These are phyloP conservation scores for Carassius auratus DNA, from an alignment of 2,113 vertebrate genomes.

Conservation along the genomic window DNA sequence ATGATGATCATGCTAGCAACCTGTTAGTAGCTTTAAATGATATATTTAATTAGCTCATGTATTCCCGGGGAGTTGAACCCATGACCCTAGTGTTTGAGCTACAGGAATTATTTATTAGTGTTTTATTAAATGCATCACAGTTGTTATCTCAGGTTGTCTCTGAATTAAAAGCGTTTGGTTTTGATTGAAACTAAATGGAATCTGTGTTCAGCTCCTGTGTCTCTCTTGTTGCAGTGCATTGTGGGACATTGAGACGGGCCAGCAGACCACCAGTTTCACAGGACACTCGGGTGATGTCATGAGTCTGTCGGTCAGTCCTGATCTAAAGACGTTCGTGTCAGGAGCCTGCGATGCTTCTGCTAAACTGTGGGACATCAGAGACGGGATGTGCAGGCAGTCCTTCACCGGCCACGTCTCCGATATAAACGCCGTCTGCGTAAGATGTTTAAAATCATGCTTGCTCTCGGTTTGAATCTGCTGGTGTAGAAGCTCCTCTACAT, in stretches of 20 bases:
- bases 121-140: not conserved
- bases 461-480: too few species aligned
- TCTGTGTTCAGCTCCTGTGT: too few species aligned
- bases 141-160: not conserved
- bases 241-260: constrained; percentile 98
- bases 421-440: constrained; percentile 95
- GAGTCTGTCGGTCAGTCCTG: constrained; percentile 94
- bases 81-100: not conserved
- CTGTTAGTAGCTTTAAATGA: too few species aligned
- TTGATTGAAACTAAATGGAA: too few species aligned
- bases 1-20: too few species aligned
- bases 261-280: constrained; percentile 90
- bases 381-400: constrained; percentile 97
- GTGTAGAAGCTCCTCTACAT: too few species aligned
- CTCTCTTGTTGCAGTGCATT: constrained; percentile 78
- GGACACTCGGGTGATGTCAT: constrained; percentile 97
- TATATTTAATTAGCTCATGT: not conserved
- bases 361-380: constrained; percentile 95
- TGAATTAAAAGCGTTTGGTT: not conserved
- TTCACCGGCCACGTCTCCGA: constrained; percentile 94
- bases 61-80: not conserved
- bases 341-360: constrained; percentile 96
- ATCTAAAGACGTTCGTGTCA: constrained; percentile 92
- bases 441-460: not conserved
- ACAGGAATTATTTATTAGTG: not conserved